Conservation (phyloP, 2,113 vertebrate genomes). For the Proteles cristata region DNA sequence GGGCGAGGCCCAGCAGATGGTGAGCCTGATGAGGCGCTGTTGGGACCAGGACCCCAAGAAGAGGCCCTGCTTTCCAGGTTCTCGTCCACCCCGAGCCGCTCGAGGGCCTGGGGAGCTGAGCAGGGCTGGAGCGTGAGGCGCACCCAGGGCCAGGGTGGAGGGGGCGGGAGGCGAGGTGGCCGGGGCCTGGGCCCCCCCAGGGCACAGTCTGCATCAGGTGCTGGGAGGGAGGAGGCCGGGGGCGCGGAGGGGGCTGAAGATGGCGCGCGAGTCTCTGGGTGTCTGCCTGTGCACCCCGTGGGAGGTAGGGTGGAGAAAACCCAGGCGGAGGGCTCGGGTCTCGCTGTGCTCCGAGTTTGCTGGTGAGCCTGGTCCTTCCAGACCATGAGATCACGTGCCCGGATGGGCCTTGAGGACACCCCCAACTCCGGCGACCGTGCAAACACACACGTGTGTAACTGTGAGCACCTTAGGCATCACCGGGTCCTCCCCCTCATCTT, state of each 20-base stretch:
- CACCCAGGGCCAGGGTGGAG: too few species aligned
- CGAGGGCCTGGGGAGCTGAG: neutral
- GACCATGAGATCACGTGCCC: neutral
- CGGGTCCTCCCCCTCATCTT: neutral
- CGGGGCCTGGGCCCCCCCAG: neutral
- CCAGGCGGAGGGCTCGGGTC: neutral
- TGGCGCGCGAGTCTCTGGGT: neutral
- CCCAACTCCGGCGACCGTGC: neutral
- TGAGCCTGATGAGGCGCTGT: conserved; percentile 89
- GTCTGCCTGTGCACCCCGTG: too few species aligned
- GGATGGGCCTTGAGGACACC: neutral
- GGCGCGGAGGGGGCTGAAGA: too few species aligned
- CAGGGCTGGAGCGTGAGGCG: fast-evolving
- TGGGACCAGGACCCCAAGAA: conserved; percentile 89
- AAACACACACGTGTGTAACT: neutral
- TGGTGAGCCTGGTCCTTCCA: neutral
- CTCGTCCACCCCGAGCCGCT: too few species aligned
- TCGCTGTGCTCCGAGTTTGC: neutral
- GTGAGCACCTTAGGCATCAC: neutral
- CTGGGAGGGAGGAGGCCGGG: neutral
- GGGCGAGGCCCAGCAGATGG: conserved; percentile 87
- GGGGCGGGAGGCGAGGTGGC: neutral
- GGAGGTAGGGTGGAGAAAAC: neutral
- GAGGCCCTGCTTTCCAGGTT: conserved; percentile 87
- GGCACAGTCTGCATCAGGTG: neutral